A percentile compares a stretch with the other conserved stretches of the same genome.
Conservation (phyloP, 1,140 invertebrate species). For the Charaxes varanes region DNA sequence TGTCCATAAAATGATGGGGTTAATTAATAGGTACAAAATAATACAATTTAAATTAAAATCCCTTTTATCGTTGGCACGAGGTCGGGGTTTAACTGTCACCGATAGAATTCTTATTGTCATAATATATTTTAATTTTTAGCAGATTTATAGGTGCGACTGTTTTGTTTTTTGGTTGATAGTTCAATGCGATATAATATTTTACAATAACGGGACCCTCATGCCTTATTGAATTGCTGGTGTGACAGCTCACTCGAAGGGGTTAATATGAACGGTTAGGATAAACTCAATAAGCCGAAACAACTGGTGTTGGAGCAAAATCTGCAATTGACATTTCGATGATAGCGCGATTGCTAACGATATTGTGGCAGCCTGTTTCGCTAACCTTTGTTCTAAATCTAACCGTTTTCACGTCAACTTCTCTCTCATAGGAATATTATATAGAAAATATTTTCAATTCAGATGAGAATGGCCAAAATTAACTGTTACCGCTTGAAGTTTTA, state of each 20-base stretch:
- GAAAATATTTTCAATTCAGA: slow-evolving; percentile 12
- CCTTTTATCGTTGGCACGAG: slow-evolving; percentile 63
- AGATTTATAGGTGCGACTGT: slow-evolving; percentile 52
- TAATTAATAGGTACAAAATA: slow-evolving; percentile 72
- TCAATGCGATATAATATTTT: slow-evolving; percentile 52
- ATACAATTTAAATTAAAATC: slow-evolving; percentile 68
- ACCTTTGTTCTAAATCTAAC: slow-evolving; percentile 5
- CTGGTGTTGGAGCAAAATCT: slow-evolving; percentile 66
- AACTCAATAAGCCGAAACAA: slow-evolving; percentile 71
- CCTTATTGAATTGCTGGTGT: slow-evolving; percentile 61
- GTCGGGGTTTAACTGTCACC: slow-evolving; percentile 62
- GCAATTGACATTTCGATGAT: slow-evolving; percentile 64
- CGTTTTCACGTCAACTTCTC: too few species aligned
- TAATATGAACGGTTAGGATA: slow-evolving; percentile 70
- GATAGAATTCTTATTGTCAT: slow-evolving; percentile 63
- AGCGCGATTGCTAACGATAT: slow-evolving; percentile 47
- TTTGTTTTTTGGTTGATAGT: slow-evolving; percentile 56
- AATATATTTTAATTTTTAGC: slow-evolving; percentile 43
- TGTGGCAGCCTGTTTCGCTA: slow-evolving; percentile 19
- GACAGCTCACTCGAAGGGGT: slow-evolving; percentile 70
- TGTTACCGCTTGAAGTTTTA: slow-evolving; percentile 31
- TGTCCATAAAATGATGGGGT: slow-evolving; percentile 62
- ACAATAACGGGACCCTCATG: slow-evolving; percentile 43
- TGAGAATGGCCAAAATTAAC: slow-evolving; percentile 15
- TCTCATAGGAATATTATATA: too few species aligned